Base-by-base conservation (phyloP, 2,797 vertebrate genomes). In the Lycodopsis pacificus region DNA sequence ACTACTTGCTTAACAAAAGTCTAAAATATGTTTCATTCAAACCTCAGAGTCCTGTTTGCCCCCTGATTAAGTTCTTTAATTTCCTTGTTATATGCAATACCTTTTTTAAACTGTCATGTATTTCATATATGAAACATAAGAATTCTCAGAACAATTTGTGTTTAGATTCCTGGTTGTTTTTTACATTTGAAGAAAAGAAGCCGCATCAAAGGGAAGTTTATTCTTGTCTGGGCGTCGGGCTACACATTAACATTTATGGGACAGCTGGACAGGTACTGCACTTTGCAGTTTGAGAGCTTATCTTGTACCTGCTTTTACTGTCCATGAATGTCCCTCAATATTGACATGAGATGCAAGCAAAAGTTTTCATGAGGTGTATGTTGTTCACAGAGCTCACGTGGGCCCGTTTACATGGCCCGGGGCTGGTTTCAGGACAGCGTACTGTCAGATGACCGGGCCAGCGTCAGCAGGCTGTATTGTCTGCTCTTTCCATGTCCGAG, bases 181-280 rank as follows among this genome's bases (percentile, higher is more conserved):
- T n/a, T n/a, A 15, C 63, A 34, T 71, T 51, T 57, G 9, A 59
- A 40, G 17, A 72, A 72, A 67, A 56, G 0, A 65, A 51, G 17
- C 20, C 0, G 4, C 40, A 48, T 59, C 14, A 32, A 30, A 22
- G 15, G 40, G 51, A 56, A 51, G 46, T 76, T 56, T 57, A 42
- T 64, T 73, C n/a, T 65, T 3, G 9, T 71, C 42, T 69, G 67
- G 19, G 14, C 1, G 3, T 67, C 2, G 7, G 70, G 53, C 73
- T 80, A 81, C 64, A 81, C 57, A 84, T 89, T 82, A 82, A 82
- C 85, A 69, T 83, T 81, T 79, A 81, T 67, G 17, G 36, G 20
- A 19, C 27, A 17, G 57, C 59, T 36, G 56, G 12, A 53, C 65
- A 75, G 68, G 57, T 69, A 57, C 61, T 71, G 32, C 25, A 59